Base-by-base conservation (phyloP, 2,113 vertebrate genomes). In the Syngnathus floridae region DNA sequence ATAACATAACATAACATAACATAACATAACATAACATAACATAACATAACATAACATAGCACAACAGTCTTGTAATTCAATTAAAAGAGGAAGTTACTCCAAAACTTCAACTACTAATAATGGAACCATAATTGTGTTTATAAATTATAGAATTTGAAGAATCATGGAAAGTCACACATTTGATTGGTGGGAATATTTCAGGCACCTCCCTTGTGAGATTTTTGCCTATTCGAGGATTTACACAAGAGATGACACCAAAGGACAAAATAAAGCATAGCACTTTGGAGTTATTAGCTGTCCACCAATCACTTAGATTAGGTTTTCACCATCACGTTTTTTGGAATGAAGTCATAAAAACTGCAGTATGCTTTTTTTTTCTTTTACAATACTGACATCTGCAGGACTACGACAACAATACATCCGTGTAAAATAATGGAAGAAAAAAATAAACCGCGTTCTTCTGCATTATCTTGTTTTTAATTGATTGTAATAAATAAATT, bases 351-450 rank as follows among this genome's bases (percentile, higher is more conserved):
- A 54, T 13, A 10, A 1, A 12, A 38, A 35, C 2, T 12, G 9
- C 1, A n/a, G 19, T 5, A 16, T 3, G n/a, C 13, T 5, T 46
- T 46, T 16, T 4, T 46, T 46, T 14, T 52, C 40, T 64, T 75
- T 72, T 82, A 70, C 55, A 72, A 76, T 86, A 80, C 85, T 84
- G 75, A 83, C 87, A 89, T 85, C 89, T 88, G 75, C 36, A 62
- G 87, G 79, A 59, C 0, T 0, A 0, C 31, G 40, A 0, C 17
- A 14, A 62, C 35, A 68, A 22, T 45, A 11, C 38, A 61, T 5
- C 2, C 38, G 16, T 35, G 2, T 8, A 43, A 43, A 43, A 37
- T 17, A 37, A 17, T 52, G 46, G 46, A 7, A 3, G 10, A 7
- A 8, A 14, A 31, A 12, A 5, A 31, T 10, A 1, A 31, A 7